A percentile compares a stretch with the other conserved stretches of the same genome.
Evolutionary conservation across 1,140 invertebrate genomes (phyloP).

Genomic region (Bombus difficillimus): DNA sequence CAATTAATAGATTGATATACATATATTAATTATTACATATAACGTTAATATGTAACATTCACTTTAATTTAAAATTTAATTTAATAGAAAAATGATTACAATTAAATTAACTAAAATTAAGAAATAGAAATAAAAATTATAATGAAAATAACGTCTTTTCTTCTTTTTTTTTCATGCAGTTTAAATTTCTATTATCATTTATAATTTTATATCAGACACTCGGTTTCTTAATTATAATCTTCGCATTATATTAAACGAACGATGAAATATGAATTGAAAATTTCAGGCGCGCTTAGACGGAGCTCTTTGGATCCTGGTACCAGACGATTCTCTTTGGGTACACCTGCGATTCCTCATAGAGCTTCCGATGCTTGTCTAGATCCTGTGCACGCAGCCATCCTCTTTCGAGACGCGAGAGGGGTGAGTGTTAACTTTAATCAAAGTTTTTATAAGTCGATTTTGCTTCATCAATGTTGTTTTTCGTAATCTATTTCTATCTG

Average conservation of each 20-base stretch:
- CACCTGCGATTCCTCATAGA: slow-evolving; percentile 84
- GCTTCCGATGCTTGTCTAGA: slow-evolving; percentile 89
- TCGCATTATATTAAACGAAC: neutral
- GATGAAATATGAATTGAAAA: slow-evolving; percentile 33
- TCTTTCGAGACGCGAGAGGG: slow-evolving; percentile 94
- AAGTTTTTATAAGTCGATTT: neutral
- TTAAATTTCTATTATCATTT: neutral
- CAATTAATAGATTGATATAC: no score
- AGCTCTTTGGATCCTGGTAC: slow-evolving; percentile 89
- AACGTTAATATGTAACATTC: no score
- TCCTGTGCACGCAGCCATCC: slow-evolving; percentile 92
- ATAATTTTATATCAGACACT: slow-evolving; percentile 19
- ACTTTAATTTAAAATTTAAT: no score
- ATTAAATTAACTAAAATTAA: no score
- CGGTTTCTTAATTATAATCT: neutral
- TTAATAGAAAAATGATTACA: no score
- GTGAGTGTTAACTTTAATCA: slow-evolving; percentile 84
- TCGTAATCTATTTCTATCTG: neutral
- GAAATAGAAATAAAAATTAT: no score
- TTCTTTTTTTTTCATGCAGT: no score
- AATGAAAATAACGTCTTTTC: no score
- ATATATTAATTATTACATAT: no score
- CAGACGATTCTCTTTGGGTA: slow-evolving; percentile 88
- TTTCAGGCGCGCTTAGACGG: slow-evolving; percentile 88
- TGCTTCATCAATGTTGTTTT: neutral